Conservation (phyloP, 2,797 vertebrate genomes). For the Argyrosomus regius region DNA sequence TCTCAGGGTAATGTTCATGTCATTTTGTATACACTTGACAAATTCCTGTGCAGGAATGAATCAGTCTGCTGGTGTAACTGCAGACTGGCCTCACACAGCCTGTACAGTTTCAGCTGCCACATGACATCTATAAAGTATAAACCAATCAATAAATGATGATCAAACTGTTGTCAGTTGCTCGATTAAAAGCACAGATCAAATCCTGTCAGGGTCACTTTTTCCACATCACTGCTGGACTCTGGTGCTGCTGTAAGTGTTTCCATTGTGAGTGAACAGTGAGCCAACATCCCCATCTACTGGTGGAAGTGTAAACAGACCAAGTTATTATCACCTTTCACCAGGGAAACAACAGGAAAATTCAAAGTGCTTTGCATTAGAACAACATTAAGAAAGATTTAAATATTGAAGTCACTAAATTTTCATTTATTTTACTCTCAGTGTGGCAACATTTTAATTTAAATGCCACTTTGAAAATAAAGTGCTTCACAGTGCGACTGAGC, state of each 20-base stretch:
- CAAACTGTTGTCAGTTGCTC: constrained; percentile 19
- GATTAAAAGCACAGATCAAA: constrained; percentile 27
- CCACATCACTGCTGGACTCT: neutral
- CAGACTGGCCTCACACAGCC: constrained; percentile 3
- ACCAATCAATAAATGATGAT: constrained; percentile 42
- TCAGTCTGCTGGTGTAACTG: constrained; percentile 17
- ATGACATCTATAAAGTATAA: constrained; percentile 34
- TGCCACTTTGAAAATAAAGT: constrained; percentile 19
- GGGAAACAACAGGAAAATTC: neutral
- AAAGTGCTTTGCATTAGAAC: neutral
- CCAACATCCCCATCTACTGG: constrained; percentile 73
- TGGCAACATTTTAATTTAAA: neutral
- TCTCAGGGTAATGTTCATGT: constrained; percentile 77
- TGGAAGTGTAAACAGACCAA: neutral
- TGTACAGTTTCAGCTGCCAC: constrained; percentile 23
- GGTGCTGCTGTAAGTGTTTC: accelerated
- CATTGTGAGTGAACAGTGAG: constrained; percentile 12
- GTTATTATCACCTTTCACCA: neutral
- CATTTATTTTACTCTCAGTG: neutral
- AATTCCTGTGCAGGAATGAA: constrained; percentile 39
- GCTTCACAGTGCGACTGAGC: neutral
- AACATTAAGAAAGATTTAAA: neutral
- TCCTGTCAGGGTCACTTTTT: neutral
- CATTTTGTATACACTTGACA: constrained; percentile 34
- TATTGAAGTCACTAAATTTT: neutral